Base-by-base conservation (phyloP, 2,888 invertebrate genomes). In the Hirtodrosophila duncani region DNA sequence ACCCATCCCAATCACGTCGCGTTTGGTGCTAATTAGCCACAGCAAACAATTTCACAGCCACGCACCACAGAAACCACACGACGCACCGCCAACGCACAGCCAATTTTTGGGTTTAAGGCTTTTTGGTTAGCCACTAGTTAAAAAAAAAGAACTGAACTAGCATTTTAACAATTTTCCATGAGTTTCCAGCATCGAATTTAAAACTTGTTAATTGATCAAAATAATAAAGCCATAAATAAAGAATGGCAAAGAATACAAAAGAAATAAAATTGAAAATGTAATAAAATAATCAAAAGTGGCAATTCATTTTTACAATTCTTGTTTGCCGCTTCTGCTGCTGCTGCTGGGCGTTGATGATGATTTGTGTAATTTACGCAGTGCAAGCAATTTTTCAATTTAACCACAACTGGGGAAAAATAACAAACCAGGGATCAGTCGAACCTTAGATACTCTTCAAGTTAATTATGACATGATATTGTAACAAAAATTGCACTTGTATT, bases 361-460 rank as follows among this genome's bases (percentile, higher is more conserved):
- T 77, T 80, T 77, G 65, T 66, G 72, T 80, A 72, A 75, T 68
- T 74, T 77, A 60, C 74, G 63, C 57, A 45, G 36, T 66, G 52
- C 45, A 52, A 31, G 46, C 52, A 67, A 63, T 78, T 75, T 81
- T 77, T 80, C 64, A 72, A 59, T 72, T 72, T 69, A 60, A 59
- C 60, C 46, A 56, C 9, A 20, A 10, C 2, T 11, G 14, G 9
- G 23, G n/a, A 8, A 11, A 23, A n/a, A n/a, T n/a, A n/a, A n/a
- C n/a, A n/a, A n/a, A n/a, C n/a, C n/a, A n/a, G n/a, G n/a, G n/a
- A n/a, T n/a, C n/a, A n/a, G n/a, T n/a, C n/a, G n/a, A n/a, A n/a
- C n/a, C n/a, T n/a, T n/a, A n/a, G n/a, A n/a, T n/a, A n/a, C n/a
- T n/a, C n/a, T n/a, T n/a, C n/a, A n/a, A n/a, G n/a, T n/a, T n/a